Base-by-base conservation (phyloP, 2,113 vertebrate genomes). In the Polyodon spathula region DNA sequence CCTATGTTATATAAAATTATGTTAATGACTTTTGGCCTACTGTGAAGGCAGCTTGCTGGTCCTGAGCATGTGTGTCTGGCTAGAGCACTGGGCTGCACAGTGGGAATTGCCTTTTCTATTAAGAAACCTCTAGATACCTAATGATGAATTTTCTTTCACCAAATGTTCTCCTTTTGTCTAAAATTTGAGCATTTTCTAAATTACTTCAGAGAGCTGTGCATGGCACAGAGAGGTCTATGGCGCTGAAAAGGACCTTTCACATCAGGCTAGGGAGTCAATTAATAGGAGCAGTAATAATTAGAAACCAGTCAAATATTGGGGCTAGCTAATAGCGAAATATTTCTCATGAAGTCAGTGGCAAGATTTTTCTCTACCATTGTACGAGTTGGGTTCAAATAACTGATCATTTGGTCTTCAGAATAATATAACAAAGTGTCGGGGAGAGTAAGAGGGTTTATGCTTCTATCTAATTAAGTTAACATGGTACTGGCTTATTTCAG, bases 131-230 rank as follows among this genome's bases (percentile, higher is more conserved):
- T 93, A 93, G 95, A 96, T 95, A 96, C 92, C 91, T 95, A 91
- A 97, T 97, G 94, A 97, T 98, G 92, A 97, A 97, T 97, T 94
- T 92, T 95, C 93, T 92, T 92, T 94, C 93, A 90, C 93, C 93
- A 96, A 97, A 96, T 95, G 92, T 94, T 95, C 93, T 91, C 88
- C 91, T 89, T 89, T 92, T 90, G 89, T 93, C 84, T 91, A 90
- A 93, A 94, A 94, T 92, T 94, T 92, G 92, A 94, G 92, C 89
- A 88, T 93, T 94, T 92, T 92, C 91, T 93, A 94, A 97, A 95
- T 92, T 92, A 92, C 92, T 93, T 94, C 90, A 89, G 92, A 95
- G 90, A 90, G 89, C 89, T 88, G 86, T 85, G 90, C 85, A 84
- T 82, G 85, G 86, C 83, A 78, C 85, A 81, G 79, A 84, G 85